A percentile compares a stretch with the other conserved stretches of the same genome.
Evolutionary conservation across 2,888 invertebrate species (phyloP).

Genomic region (Troglohyphantes excavatus): DNA sequence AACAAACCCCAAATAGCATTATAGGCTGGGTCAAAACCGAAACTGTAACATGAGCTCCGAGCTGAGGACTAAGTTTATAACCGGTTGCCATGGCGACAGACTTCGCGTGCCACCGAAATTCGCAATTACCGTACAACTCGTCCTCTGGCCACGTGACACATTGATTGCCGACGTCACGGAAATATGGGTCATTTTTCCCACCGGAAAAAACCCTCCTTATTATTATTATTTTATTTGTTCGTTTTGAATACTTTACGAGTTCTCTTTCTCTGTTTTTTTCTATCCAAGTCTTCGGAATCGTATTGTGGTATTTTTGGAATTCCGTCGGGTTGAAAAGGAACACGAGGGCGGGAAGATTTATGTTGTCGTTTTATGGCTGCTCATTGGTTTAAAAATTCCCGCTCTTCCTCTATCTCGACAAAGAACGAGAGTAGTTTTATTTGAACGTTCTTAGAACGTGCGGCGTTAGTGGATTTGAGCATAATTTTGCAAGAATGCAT

Average conservation of each 20-base stretch:
- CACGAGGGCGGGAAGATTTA: constrained; percentile 7
- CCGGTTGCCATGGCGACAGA: constrained; percentile 45
- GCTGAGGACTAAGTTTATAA: constrained; percentile 42
- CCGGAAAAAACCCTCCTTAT: background rate
- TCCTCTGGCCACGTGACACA: constrained; percentile 60
- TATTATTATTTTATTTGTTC: constrained; percentile 11
- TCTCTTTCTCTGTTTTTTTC: background rate
- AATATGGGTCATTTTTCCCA: constrained; percentile 69
- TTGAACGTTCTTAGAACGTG: background rate
- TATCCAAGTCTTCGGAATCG: constrained; percentile 22
- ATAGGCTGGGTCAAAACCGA: constrained; percentile 17
- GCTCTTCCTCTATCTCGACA: background rate
- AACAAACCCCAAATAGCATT: constrained; percentile 41
- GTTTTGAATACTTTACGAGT: constrained; percentile 25
- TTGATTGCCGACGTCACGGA: constrained; percentile 71
- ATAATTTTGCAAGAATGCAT: no score
- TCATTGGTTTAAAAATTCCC: background rate
- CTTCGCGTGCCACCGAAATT: constrained; percentile 66
- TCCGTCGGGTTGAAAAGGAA: constrained; percentile 12
- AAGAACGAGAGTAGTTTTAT: background rate
- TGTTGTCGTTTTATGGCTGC: constrained; percentile 4
- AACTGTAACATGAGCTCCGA: constrained; percentile 52
- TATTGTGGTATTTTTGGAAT: constrained; percentile 53
- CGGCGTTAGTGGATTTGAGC: no score
- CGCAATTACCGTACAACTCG: constrained; percentile 58